These are phyloP conservation scores for Bambusicola thoracicus DNA, from an alignment of 2,113 vertebrate species.

Conservation along the genomic window DNA sequence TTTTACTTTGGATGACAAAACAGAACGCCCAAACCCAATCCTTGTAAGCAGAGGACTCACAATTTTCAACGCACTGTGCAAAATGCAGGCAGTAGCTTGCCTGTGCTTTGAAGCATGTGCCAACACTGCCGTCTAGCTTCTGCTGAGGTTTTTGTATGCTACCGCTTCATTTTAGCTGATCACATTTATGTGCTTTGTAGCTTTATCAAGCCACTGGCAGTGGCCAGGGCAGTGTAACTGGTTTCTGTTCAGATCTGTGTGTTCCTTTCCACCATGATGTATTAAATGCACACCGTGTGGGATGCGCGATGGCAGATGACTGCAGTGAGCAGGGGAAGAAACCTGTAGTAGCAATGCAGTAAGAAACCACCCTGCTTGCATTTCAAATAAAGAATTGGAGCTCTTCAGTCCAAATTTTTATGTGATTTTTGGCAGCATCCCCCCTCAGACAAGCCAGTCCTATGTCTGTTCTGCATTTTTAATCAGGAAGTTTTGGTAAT, in stretches of 20 bases:
- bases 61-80: neutral
- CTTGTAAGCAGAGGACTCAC: fast-evolving
- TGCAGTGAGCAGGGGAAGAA: neutral
- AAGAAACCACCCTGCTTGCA: neutral
- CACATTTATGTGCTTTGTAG: fast-evolving
- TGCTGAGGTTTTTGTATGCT: neutral
- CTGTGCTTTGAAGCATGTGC: neutral
- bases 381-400: neutral
- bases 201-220: fast-evolving
- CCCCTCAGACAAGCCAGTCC: neutral
- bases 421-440: neutral
- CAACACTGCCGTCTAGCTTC: constrained; percentile 23
- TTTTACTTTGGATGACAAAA: neutral
- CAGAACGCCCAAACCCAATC: neutral
- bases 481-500: neutral
- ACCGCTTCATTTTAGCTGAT: neutral
- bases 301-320: neutral
- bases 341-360: neutral
- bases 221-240: fast-evolving
- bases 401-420: neutral
- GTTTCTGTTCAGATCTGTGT: neutral
- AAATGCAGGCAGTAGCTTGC: neutral
- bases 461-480: neutral
- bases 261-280: neutral
- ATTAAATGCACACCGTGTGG: neutral